These are phyloP conservation scores for Phylloscopus trochiloides DNA, from an alignment of 2,113 vertebrate genomes.

Conservation along the genomic window DNA sequence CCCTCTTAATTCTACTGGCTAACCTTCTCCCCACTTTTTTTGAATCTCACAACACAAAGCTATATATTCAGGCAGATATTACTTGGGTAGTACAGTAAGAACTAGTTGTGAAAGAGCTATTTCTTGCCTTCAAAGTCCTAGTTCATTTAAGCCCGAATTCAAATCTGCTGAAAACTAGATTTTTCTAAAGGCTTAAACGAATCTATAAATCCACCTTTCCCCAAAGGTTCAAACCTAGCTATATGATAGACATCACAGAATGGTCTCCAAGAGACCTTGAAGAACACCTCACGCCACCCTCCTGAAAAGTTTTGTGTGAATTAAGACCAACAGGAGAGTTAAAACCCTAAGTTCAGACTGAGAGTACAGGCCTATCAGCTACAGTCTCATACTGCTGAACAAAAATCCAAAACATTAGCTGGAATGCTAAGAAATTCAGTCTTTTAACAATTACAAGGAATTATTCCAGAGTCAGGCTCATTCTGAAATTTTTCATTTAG, in stretches of 20 bases:
- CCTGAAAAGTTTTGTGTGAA: background rate
- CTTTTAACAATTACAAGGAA: background rate
- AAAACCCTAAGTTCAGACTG: background rate
- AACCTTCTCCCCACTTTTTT: background rate
- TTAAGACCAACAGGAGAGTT: background rate
- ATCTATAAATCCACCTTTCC: background rate
- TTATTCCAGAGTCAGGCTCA: background rate
- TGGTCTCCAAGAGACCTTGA: background rate
- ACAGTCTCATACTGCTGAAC: background rate
- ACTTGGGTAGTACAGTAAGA: background rate
- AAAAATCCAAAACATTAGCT: background rate
- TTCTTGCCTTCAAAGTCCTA: background rate
- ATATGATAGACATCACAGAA: background rate
- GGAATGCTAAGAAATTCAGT: background rate
- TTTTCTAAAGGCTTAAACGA: background rate
- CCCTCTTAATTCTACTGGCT: background rate
- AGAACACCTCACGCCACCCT: background rate
- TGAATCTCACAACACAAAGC: background rate
- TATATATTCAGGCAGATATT: background rate
- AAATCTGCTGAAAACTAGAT: background rate
- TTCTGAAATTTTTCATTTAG: slow-evolving; percentile 19
- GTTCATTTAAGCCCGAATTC: background rate
- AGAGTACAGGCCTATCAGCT: background rate
- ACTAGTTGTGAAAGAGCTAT: background rate
- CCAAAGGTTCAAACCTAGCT: background rate